Conservation (phyloP, 2,888 invertebrate genomes). For the Sabatieria punctata region DNA sequence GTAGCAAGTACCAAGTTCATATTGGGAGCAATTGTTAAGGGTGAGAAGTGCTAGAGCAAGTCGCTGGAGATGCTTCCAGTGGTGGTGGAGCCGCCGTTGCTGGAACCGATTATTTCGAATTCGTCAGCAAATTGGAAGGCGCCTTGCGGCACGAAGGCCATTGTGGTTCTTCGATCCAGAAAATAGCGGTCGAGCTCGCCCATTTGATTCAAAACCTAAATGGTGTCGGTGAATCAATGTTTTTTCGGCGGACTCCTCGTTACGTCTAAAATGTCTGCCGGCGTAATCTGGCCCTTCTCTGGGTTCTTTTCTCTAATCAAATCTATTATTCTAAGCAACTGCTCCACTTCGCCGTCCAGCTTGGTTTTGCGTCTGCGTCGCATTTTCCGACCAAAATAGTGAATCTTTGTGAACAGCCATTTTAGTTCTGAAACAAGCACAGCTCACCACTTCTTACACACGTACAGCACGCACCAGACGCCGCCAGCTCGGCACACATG, state of each 20-base stretch:
- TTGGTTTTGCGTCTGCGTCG: no score
- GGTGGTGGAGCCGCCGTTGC: no score
- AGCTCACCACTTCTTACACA: not conserved
- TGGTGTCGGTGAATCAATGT: no score
- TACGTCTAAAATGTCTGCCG: constrained; percentile 21
- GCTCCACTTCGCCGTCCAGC: constrained; percentile 20
- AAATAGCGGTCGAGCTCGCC: not conserved
- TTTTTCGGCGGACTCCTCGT: not conserved
- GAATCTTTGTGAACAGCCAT: constrained; percentile 23
- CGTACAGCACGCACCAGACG: constrained; percentile 10
- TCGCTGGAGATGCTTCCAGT: no score
- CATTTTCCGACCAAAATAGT: constrained; percentile 25
- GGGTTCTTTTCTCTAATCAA: constrained; percentile 25
- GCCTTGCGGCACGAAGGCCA: constrained; percentile 2
- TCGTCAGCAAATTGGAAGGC: no score
- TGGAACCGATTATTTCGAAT: no score
- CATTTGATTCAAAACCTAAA: no score
- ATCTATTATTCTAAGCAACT: constrained; percentile 27
- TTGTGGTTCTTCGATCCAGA: not conserved
- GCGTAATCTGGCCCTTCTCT: constrained; percentile 26
- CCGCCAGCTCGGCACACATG: constrained; percentile 30
- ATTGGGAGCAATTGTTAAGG: no score
- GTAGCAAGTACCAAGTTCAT: no score
- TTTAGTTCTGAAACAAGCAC: constrained; percentile 20
- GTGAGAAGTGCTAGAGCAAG: no score